Evolutionary conservation across 2,797 vertebrate genomes (phyloP).

Genomic region (Remorina albescens): DNA sequence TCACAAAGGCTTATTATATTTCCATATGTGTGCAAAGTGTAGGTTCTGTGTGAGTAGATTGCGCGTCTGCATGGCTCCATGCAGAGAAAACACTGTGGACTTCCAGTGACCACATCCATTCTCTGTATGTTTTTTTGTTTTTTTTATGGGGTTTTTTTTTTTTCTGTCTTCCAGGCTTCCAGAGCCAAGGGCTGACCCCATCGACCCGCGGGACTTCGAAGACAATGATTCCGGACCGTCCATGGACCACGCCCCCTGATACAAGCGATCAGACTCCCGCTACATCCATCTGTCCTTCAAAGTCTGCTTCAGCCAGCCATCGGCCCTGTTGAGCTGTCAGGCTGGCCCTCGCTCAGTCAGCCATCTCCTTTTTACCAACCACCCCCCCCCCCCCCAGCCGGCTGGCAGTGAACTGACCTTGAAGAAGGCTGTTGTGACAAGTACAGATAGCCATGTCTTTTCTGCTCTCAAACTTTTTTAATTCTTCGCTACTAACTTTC

Average conservation of each 20-base stretch:
- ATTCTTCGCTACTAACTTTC: constrained; percentile 66
- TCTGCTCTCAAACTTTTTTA: constrained; percentile 51
- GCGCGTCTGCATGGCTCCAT: constrained; percentile 14
- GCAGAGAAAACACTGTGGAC: constrained; percentile 5
- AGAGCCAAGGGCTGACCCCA: constrained; percentile 76
- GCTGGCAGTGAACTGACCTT: constrained; percentile 68
- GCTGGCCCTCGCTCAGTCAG: constrained; percentile 47
- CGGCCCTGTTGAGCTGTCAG: constrained; percentile 48
- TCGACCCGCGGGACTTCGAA: constrained; percentile 68
- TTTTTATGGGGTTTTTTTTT: not conserved
- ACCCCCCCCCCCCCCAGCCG: constrained; percentile 3
- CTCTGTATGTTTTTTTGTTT: not conserved
- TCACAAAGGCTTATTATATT: constrained; percentile 70
- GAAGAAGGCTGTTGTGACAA: constrained; percentile 64
- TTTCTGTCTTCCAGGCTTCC: constrained; percentile 67
- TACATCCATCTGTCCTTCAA: constrained; percentile 46
- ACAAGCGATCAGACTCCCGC: constrained; percentile 11
- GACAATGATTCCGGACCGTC: constrained; percentile 73
- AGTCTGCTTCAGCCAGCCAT: constrained; percentile 49
- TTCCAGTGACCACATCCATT: not conserved
- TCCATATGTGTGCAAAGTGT: constrained; percentile 29
- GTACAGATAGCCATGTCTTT: constrained; percentile 65
- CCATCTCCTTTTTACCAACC: constrained; percentile 12
- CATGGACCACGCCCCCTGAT: constrained; percentile 82
- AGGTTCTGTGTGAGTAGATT: not conserved